Evolutionary conservation across 2,113 vertebrate species (phyloP).

Genomic region (Leiothrix lutea): DNA sequence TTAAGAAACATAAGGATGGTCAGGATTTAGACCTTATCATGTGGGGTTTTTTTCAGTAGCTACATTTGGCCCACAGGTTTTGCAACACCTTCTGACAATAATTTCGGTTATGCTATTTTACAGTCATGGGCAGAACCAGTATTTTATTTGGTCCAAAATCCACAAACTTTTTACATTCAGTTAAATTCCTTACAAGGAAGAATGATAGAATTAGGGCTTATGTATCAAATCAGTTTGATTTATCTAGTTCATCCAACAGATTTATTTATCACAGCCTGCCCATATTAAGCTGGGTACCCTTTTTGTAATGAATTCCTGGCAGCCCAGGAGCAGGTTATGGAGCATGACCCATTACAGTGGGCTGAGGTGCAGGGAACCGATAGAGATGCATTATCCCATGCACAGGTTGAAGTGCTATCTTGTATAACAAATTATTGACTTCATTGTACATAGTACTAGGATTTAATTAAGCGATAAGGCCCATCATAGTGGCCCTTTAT

Average conservation of each 20-base stretch:
- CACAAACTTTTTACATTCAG: not conserved
- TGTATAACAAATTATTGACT: slow-evolving; percentile 72
- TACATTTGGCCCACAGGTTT: not conserved
- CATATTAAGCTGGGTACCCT: not conserved
- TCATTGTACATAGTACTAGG: slow-evolving; percentile 60
- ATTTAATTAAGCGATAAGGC: slow-evolving; percentile 75
- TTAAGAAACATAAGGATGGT: not conserved
- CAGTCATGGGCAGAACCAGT: not conserved
- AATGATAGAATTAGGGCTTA: not conserved
- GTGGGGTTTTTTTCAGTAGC: not conserved
- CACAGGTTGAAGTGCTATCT: slow-evolving; percentile 43
- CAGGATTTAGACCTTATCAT: not conserved
- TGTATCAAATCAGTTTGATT: not conserved
- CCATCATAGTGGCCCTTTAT: slow-evolving; percentile 61
- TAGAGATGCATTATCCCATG: slow-evolving; percentile 29
- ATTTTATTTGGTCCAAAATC: not conserved
- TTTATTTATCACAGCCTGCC: slow-evolving; percentile 18
- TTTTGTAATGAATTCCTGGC: slow-evolving; percentile 18
- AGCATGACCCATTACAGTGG: not conserved
- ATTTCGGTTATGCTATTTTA: not conserved
- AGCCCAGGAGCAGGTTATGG: not conserved
- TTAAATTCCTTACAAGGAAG: not conserved
- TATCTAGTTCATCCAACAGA: not conserved
- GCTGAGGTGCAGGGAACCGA: not conserved
- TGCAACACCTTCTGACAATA: not conserved